These are phyloP conservation scores for Synergus laeviventris DNA, from an alignment of 2,888 invertebrate genomes.

Conservation along the genomic window DNA sequence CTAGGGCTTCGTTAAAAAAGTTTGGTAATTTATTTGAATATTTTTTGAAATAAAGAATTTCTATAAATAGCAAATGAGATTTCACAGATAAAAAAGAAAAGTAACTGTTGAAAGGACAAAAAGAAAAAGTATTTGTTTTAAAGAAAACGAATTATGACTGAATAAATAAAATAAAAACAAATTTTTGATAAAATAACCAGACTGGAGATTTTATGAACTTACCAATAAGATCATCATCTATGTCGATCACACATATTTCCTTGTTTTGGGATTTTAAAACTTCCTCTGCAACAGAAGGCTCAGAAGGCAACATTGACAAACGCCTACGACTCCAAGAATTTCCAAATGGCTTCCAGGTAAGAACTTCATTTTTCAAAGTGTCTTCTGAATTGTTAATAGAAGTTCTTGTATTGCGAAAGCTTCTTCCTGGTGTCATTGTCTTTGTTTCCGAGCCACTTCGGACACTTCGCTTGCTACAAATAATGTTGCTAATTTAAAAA, in stretches of 20 bases:
- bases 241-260: background rate
- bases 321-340: background rate
- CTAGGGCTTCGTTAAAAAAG: background rate
- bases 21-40: background rate
- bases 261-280: background rate
- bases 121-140: background rate
- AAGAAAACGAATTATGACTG: background rate
- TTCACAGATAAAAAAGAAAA: background rate
- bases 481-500: background rate
- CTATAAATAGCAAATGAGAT: background rate
- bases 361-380: background rate
- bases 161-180: background rate
- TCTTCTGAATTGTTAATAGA: background rate
- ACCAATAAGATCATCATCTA: slow-evolving; percentile 16
- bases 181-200: background rate
- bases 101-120: background rate
- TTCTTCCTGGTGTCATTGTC: slow-evolving; percentile 20
- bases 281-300: slow-evolving; percentile 21
- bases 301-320: slow-evolving; percentile 12
- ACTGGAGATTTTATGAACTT: background rate
- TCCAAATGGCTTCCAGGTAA: background rate
- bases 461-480: background rate
- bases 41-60: background rate
- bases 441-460: slow-evolving; percentile 24
- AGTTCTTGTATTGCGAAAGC: slow-evolving; percentile 14